These are phyloP conservation scores for Sisyra nigra DNA, from an alignment of 2,888 invertebrate genomes.

Conservation along the genomic window DNA sequence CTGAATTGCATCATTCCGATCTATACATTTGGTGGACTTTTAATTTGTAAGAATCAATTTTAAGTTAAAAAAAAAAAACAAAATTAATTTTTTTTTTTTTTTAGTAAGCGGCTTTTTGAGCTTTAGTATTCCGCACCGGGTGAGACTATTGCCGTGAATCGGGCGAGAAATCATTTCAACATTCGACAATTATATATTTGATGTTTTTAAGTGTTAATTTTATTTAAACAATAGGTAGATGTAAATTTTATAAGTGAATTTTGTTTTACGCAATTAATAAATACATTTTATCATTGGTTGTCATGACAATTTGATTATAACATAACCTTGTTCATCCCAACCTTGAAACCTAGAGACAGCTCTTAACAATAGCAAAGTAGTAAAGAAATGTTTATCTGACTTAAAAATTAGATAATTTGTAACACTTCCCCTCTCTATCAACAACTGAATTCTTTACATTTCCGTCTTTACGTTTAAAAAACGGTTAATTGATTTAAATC, in stretches of 20 bases:
- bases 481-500: too few relatives aligned
- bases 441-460: too few relatives aligned
- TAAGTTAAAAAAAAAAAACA: too few relatives aligned
- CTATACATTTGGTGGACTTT: conserved; percentile 37
- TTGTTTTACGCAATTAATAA: not conserved
- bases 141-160: conserved; percentile 6
- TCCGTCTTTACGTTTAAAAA: too few relatives aligned
- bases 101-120: conserved; percentile 38
- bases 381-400: too few relatives aligned
- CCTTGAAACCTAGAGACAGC: too few relatives aligned
- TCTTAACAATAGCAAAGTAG: too few relatives aligned
- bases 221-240: not conserved
- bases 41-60: conserved; percentile 22
- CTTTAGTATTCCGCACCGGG: conserved; percentile 33
- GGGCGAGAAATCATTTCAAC: conserved; percentile 1
- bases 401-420: too few relatives aligned
- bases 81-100: conserved; percentile 19
- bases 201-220: not conserved
- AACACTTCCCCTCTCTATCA: too few relatives aligned
- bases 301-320: too few relatives aligned
- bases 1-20: conserved; percentile 38
- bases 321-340: too few relatives aligned
- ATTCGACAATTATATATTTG: not conserved
- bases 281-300: conserved; percentile 2
- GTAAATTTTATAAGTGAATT: not conserved